phyloP scores from a whole-genome alignment of 2,888 invertebrate species.

The Drosophila tanythrix region DNA sequence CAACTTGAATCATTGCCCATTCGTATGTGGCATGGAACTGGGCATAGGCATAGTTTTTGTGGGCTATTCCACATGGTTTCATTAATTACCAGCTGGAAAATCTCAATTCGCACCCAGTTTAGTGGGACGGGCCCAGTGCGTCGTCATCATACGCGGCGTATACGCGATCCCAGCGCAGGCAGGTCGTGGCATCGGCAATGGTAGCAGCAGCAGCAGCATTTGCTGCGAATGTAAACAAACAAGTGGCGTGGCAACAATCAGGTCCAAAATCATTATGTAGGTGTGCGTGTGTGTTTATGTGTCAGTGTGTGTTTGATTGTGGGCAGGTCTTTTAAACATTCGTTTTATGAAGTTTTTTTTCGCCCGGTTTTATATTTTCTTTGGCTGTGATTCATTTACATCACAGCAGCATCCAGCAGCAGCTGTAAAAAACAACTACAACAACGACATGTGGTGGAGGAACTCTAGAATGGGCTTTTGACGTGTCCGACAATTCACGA shows the following conservation, averaged over 20 bases:
- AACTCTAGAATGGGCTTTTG: slow-evolving; percentile 32
- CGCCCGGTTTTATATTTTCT: slow-evolving; percentile 48
- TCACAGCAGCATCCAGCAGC: slow-evolving; percentile 31
- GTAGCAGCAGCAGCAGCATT: neutral
- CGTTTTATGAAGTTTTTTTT: slow-evolving; percentile 41
- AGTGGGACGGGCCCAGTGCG: slow-evolving; percentile 18
- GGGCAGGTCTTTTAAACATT: slow-evolving; percentile 34
- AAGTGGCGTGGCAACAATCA: slow-evolving; percentile 50
- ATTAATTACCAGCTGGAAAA: slow-evolving; percentile 74
- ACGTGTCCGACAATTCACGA: slow-evolving; percentile 21
- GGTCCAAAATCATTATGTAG: slow-evolving; percentile 19
- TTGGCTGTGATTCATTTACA: slow-evolving; percentile 60
- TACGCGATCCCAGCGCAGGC: slow-evolving; percentile 22
- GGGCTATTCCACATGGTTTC: slow-evolving; percentile 22
- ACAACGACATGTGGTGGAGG: slow-evolving; percentile 43
- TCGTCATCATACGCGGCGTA: slow-evolving; percentile 45
- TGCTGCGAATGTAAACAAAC: slow-evolving; percentile 63
- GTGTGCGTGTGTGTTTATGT: slow-evolving; percentile 6
- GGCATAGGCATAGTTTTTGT: slow-evolving; percentile 27
- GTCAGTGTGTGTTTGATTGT: slow-evolving; percentile 7
- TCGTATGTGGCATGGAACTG: slow-evolving; percentile 11
- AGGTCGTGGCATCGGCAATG: neutral
- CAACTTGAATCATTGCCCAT: slow-evolving; percentile 12
- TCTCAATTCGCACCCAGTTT: slow-evolving; percentile 72
- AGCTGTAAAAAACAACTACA: slow-evolving; percentile 10